Evolutionary conservation across 2,113 vertebrate species (phyloP), one percentile per base, ranked within the genome.

Genomic region (Pimephales promelas): DNA sequence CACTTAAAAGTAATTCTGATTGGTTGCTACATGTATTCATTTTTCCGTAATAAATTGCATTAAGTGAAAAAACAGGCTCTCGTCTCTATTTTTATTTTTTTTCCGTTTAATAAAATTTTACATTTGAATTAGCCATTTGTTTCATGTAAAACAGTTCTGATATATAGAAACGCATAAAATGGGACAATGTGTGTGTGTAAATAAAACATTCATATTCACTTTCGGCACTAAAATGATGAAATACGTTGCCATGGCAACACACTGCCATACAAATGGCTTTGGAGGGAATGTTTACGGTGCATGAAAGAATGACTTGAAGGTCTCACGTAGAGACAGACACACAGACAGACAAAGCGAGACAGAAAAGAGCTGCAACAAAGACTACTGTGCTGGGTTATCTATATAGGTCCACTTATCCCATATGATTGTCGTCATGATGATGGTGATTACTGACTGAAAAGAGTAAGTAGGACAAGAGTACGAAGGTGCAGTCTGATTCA

Each of bases 161-260:
- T 83, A 76, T 83, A 79, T 22, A 11, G 57, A 79, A 56, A 68
- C 16, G 22, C 49, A 24, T 49, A 47, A 84, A 72, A 64, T n/a
- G 22, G 66, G 79, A 82, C 70, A 72, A 73, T 10, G 52, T 13
- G 62, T 13, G 56, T 68, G 73, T 76, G 84, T 82, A 87, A 79
- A 73, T 82, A 84, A 79, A 87, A 73, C 81, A 84, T 85, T 85
- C 85, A 85, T 81, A 64, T 83, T 86, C 84, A 62, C 54, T 82
- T 85, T 85, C 70, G 22, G 78, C 62, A 74, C 49, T 83, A 79
- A 80, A 83, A 83, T 61, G 80, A 86, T 89, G 87, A 89, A 66
- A 75, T 79, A 45, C 1, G 87, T 91, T 88, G 83, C 84, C 86
- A 89, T 90, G 56, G 89, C 56, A 89, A 91, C 87, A 34, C 86